Evolutionary conservation across 2,888 invertebrate species (phyloP), one percentile per base, ranked within the genome.

Genomic region (Taenaris catops): DNA sequence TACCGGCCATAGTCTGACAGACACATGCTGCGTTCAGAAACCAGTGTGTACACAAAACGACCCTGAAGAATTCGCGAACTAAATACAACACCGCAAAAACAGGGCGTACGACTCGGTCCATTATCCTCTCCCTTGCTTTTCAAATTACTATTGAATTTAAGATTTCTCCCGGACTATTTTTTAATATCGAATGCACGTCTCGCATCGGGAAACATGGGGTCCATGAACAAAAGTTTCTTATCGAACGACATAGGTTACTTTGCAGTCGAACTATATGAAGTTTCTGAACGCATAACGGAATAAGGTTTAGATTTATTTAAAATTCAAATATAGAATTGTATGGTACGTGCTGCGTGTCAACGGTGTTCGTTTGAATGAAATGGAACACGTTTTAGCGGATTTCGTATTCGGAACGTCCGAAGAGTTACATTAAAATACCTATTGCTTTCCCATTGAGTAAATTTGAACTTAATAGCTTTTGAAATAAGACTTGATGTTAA

Each of bases 141-240:
- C 65, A 81, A 81, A 83, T 83, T 75, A 76, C 83, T 75, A 79
- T 83, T 83, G 80, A 80, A 83, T 83, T 76, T 80, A 75, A 80
- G 76, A 80, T 72, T 67, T 73, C 70, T 69, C 65, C 72, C 67
- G 64, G 70, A 78, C 72, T 65, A 73, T 76, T 78, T 78, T 76
- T 79, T 60, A 78, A 81, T 71, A 64, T 66, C 63, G 55, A 63
- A 68, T 67, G 60, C 80, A 79, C 76, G 80, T 78, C 78, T 71
- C 57, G 51, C 55, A 51, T 58, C 53, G 50, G 50, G 51, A 55
- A 58, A 58, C 51, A 42, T 62, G 62, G 67, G 69, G 67, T 65
- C 50, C 48, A 38, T 18, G 44, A 58, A 69, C 64, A 66, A 69
- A 64, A 61, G 55, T 55, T 56, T 55, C 55, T 51, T 53, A 55